phyloP scores from a whole-genome alignment of 2,113 vertebrate species.

The Erythrocercus mccallii region DNA sequence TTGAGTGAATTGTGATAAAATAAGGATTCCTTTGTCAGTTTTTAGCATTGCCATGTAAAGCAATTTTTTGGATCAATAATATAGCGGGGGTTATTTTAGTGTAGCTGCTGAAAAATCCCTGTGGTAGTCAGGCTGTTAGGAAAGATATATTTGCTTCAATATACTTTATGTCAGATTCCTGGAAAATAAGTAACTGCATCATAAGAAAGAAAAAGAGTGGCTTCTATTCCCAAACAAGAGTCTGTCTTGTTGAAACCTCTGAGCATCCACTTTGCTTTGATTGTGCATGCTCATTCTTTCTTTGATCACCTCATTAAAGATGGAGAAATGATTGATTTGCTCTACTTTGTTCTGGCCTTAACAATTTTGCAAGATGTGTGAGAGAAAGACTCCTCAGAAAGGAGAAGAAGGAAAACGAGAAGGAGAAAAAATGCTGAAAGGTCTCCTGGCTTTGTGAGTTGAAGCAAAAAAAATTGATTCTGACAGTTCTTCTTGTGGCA shows the following conservation, averaged over 20 bases:
- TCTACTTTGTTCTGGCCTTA: background rate
- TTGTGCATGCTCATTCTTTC: background rate
- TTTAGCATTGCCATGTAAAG: background rate
- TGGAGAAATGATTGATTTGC: background rate
- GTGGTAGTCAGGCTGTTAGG: background rate
- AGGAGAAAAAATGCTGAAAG: background rate
- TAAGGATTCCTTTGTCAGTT: background rate
- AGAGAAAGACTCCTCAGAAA: background rate
- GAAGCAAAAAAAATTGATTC: background rate
- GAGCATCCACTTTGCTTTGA: background rate
- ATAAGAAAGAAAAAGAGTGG: background rate
- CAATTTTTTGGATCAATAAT: background rate
- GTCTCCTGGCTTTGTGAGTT: background rate
- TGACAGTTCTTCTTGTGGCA: background rate
- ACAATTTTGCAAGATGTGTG: background rate
- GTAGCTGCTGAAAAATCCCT: background rate
- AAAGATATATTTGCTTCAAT: background rate
- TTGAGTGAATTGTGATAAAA: background rate
- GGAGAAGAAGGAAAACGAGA: background rate
- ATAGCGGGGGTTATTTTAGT: too few relatives aligned
- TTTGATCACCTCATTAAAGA: conserved; percentile 19
- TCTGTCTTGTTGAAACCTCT: background rate
- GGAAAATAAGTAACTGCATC: background rate
- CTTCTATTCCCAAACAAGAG: background rate
- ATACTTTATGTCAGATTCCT: background rate